Conservation (phyloP, 2,113 vertebrate species). For the Coregonus clupeaformis region DNA sequence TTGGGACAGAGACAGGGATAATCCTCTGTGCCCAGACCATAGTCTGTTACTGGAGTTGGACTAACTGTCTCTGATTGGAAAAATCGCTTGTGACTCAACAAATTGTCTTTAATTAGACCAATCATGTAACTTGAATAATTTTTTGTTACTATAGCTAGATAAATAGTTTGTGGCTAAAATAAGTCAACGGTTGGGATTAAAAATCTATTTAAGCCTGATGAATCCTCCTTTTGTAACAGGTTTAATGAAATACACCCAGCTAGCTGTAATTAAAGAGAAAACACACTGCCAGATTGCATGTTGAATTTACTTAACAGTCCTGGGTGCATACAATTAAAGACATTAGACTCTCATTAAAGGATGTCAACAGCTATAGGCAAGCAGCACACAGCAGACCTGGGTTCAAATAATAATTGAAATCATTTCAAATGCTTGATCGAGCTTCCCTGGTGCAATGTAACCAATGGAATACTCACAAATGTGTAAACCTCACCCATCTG, state of each 20-base stretch:
- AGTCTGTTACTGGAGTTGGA: conserved; percentile 2
- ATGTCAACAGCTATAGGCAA: background rate
- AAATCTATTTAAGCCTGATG: conserved; percentile 11
- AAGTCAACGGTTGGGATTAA: conserved; percentile 28
- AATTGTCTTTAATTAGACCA: background rate
- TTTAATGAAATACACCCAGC: conserved; percentile 32
- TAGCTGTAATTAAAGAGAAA: conserved; percentile 27
- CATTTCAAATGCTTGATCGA: too few species aligned
- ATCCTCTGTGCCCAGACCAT: background rate
- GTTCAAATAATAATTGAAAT: too few species aligned
- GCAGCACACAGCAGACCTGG: background rate
- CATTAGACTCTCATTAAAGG: background rate
- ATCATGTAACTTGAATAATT: background rate
- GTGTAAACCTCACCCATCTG: too few species aligned
- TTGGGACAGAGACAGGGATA: background rate
- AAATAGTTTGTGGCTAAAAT: background rate
- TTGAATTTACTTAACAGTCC: conserved; percentile 11
- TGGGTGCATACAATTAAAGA: conserved; percentile 14
- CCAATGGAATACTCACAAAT: too few species aligned
- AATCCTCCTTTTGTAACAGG: conserved; percentile 30
- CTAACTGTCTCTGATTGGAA: conserved; percentile 11
- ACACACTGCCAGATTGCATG: conserved; percentile 16
- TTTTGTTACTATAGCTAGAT: background rate
- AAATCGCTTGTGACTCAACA: background rate
- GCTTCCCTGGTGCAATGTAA: too few species aligned